Evolutionary conservation across 2,113 vertebrate genomes (phyloP).

Genomic region (Rhadina sibilatrix): DNA sequence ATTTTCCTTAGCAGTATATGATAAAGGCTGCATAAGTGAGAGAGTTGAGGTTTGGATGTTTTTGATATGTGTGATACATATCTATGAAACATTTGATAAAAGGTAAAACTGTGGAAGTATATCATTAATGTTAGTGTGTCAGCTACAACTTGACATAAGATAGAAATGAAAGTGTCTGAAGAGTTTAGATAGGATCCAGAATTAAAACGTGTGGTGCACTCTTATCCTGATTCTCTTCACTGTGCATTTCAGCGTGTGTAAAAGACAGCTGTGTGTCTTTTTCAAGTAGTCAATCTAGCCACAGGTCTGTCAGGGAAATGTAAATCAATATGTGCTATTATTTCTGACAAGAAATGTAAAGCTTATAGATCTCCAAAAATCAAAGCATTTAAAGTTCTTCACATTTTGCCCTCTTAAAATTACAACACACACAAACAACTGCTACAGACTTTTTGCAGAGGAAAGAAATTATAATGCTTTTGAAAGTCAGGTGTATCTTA

Average conservation of each 20-base stretch:
- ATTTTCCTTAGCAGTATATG: neutral
- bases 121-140: neutral
- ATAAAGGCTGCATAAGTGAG: neutral
- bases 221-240: rapidly evolving
- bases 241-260: neutral
- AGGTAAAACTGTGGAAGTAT: neutral
- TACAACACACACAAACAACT: neutral
- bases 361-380: neutral
- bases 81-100: neutral
- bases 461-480: neutral
- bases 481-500: neutral
- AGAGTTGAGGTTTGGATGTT: neutral
- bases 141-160: neutral
- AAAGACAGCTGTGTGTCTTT: neutral
- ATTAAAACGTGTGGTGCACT: neutral
- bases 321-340: neutral
- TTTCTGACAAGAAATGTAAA: neutral
- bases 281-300: neutral
- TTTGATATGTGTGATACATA: neutral
- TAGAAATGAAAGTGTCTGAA: neutral
- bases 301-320: neutral
- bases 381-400: neutral
- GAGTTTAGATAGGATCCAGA: neutral
- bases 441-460: neutral
- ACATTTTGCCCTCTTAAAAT: neutral